Evolutionary conservation across 2,797 vertebrate genomes (phyloP).

Genomic region (Psittacula echo): DNA sequence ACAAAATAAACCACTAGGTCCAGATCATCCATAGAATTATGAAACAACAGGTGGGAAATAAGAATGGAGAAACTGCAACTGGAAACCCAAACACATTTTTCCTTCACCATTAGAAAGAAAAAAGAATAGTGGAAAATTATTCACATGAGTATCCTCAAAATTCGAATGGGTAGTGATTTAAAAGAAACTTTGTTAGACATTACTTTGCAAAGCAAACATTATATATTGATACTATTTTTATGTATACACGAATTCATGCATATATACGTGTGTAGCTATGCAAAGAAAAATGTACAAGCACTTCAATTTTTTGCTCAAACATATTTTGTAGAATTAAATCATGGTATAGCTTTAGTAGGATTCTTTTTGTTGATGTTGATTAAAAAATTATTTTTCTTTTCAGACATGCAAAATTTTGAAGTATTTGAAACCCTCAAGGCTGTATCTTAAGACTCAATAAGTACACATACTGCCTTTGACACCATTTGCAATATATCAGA

Average conservation of each 20-base stretch:
- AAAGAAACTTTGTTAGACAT: neutral
- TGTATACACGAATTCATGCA: neutral
- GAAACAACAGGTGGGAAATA: neutral
- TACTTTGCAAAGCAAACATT: neutral
- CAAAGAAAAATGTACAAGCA: neutral
- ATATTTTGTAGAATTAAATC: neutral
- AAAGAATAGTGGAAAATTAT: neutral
- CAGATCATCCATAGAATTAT: neutral
- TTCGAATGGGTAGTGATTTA: neutral
- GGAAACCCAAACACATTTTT: neutral
- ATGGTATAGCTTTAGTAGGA: accelerated
- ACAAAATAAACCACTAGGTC: neutral
- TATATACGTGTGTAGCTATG: neutral
- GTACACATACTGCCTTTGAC: neutral
- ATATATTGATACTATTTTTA: neutral
- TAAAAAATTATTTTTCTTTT: neutral
- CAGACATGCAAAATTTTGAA: neutral
- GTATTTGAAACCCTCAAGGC: neutral
- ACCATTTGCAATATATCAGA: neutral
- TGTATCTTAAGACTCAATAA: neutral
- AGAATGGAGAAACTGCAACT: neutral
- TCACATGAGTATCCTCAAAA: neutral
- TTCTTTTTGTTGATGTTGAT: neutral
- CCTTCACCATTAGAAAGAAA: neutral
- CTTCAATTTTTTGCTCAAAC: neutral